These are phyloP conservation scores for Amphiura filiformis DNA, from an alignment of 35 echinoderm and acorn worm species.

Conservation along the genomic window DNA sequence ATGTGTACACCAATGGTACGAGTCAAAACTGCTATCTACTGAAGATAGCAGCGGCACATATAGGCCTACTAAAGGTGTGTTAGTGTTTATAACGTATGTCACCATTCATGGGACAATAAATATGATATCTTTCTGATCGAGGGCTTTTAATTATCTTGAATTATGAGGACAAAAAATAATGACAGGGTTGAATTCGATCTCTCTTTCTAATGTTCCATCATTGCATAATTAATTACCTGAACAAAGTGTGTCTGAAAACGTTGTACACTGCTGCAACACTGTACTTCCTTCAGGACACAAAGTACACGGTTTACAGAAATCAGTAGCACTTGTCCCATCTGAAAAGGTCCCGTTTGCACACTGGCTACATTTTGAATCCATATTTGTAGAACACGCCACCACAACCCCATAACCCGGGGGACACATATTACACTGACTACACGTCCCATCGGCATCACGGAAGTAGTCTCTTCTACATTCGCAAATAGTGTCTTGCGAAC, in stretches of 20 bases:
- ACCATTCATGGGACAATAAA: too few species aligned
- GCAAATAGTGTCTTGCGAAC: slow-evolving; percentile 70
- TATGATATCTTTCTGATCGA: too few species aligned
- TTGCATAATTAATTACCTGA: too few species aligned
- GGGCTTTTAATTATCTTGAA: too few species aligned
- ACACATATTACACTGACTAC: slow-evolving; percentile 88
- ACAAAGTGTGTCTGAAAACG: slow-evolving; percentile 73
- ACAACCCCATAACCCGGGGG: slow-evolving; percentile 74
- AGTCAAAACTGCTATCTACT: too few species aligned
- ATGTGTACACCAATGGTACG: too few species aligned
- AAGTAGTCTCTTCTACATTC: slow-evolving; percentile 68
- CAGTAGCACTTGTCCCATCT: slow-evolving; percentile 64
- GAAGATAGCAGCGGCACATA: too few species aligned
- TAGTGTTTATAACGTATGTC: too few species aligned
- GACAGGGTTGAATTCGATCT: too few species aligned
- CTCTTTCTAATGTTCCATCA: too few species aligned
- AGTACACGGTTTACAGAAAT: slow-evolving; percentile 62
- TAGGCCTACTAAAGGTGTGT: too few species aligned
- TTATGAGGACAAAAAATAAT: neutral
- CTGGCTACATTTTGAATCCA: slow-evolving; percentile 50
- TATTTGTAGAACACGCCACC: slow-evolving; percentile 44
- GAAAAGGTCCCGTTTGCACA: slow-evolving; percentile 81
- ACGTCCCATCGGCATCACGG: slow-evolving; percentile 26
- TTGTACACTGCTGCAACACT: slow-evolving; percentile 59
- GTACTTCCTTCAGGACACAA: slow-evolving; percentile 39